A percentile compares a stretch with the other conserved stretches of the same genome.
Conservation (phyloP, 2,888 invertebrate species). For the Lordiphosa andalusiaca region DNA sequence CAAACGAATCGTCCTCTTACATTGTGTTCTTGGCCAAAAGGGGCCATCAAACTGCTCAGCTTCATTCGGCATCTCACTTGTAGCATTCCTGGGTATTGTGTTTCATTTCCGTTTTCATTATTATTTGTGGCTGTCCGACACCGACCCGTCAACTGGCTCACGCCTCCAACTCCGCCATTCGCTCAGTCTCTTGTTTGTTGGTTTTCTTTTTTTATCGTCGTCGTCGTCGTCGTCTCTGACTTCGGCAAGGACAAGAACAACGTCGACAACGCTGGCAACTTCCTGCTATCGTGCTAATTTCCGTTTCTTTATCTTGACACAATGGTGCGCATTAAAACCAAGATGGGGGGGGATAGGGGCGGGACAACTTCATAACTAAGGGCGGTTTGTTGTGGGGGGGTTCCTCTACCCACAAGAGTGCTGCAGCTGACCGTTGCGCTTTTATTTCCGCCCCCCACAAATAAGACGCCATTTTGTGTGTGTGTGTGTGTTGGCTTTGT, state of each 20-base stretch:
- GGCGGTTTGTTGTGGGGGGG: constrained; percentile 20
- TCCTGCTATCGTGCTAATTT: constrained; percentile 80
- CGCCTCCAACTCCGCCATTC: constrained; percentile 23
- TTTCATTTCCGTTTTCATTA: constrained; percentile 78
- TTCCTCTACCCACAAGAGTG: constrained; percentile 34
- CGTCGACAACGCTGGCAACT: constrained; percentile 72
- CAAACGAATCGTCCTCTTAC: background rate
- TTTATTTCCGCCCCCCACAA: constrained; percentile 66
- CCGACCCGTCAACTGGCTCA: constrained; percentile 49
- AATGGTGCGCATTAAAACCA: constrained; percentile 78
- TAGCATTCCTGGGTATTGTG: constrained; percentile 72
- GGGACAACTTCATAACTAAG: constrained; percentile 58
- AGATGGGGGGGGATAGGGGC: constrained; percentile 34
- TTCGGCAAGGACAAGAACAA: constrained; percentile 29
- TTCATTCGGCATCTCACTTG: constrained; percentile 34
- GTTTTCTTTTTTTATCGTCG: constrained; percentile 23
- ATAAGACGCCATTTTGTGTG: constrained; percentile 71
- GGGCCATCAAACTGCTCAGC: background rate
- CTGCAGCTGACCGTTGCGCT: constrained; percentile 67
- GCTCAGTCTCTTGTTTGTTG: constrained; percentile 29
- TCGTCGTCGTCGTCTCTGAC: constrained; percentile 17
- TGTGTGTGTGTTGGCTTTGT: constrained; percentile 59
- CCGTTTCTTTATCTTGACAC: constrained; percentile 80
- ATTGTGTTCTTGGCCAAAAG: constrained; percentile 8
- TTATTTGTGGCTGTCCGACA: constrained; percentile 68